These are phyloP conservation scores for Triplophysa dalaica DNA, from an alignment of 2,113 vertebrate species.

Conservation along the genomic window DNA sequence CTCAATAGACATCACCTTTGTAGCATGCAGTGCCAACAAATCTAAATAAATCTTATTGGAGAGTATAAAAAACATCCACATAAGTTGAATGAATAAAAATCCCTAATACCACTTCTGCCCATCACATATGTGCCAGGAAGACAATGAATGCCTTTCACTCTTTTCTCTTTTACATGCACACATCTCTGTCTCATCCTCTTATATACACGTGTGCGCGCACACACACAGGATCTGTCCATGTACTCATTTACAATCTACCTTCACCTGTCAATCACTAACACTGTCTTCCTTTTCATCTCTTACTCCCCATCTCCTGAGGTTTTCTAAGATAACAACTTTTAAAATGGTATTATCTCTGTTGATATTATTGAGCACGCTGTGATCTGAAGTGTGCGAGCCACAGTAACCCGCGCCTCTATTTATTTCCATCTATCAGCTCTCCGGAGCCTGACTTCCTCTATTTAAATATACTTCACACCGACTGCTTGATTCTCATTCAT, in stretches of 20 bases:
- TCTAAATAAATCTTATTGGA: too few relatives aligned
- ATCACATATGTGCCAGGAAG: background rate
- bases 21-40: too few relatives aligned
- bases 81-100: too few relatives aligned
- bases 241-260: background rate
- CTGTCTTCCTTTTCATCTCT: background rate
- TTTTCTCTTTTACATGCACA: background rate
- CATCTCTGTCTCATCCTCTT: background rate
- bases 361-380: conserved; percentile 38
- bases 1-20: too few relatives aligned
- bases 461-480: conserved; percentile 31
- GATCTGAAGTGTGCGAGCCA: conserved; percentile 34
- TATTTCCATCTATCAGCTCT: conserved; percentile 35
- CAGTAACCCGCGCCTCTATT: conserved; percentile 21
- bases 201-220: background rate
- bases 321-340: conserved; percentile 21
- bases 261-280: conserved; percentile 3
- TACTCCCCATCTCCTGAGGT: conserved; percentile 21
- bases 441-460: conserved; percentile 26
- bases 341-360: conserved; percentile 23
- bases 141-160: conserved; percentile 5
- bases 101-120: background rate
- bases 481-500: conserved; percentile 28
- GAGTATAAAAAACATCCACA: too few relatives aligned
- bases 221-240: background rate